phyloP scores from a whole-genome alignment of 2,888 invertebrate species.

The Heteropelma amictum region DNA sequence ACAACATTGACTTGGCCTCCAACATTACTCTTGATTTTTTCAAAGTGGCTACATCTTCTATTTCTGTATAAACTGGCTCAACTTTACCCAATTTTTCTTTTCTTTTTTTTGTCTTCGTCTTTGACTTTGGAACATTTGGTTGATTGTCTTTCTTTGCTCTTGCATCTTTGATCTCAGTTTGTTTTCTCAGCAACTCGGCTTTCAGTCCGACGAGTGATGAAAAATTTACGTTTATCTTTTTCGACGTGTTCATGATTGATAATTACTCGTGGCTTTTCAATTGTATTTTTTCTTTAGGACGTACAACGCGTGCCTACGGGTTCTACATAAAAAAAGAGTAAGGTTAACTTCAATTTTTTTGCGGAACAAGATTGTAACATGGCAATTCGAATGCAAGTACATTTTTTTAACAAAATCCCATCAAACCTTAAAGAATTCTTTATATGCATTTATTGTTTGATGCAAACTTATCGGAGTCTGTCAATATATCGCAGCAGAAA shows the following conservation, averaged over 20 bases:
- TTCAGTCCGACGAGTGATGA: slow-evolving; percentile 87
- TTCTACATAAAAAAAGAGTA: no score
- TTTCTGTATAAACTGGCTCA: slow-evolving; percentile 63
- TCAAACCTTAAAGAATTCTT: no score
- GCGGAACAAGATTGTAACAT: no score
- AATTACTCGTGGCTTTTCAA: not conserved
- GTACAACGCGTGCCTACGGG: no score
- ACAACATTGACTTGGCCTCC: slow-evolving; percentile 73
- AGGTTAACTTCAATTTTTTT: no score
- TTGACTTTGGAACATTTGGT: slow-evolving; percentile 61
- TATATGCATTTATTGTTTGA: no score
- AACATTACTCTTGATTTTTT: slow-evolving; percentile 77
- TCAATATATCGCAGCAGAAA: no score
- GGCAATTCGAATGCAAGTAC: no score
- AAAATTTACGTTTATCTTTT: slow-evolving; percentile 73
- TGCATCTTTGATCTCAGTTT: slow-evolving; percentile 87
- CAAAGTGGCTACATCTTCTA: slow-evolving; percentile 67
- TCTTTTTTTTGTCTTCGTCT: slow-evolving; percentile 74
- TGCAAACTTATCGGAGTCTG: no score
- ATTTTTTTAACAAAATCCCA: no score
- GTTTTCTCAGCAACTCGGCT: slow-evolving; percentile 92
- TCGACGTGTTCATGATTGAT: slow-evolving; percentile 68
- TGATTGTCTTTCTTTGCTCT: slow-evolving; percentile 80
- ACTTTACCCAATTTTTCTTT: slow-evolving; percentile 68
- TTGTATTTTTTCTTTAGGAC: no score